A percentile compares a stretch with the other conserved stretches of the same genome.
phyloP scores from a whole-genome alignment of 2,113 vertebrate species.

The Podocnemis expansa region DNA sequence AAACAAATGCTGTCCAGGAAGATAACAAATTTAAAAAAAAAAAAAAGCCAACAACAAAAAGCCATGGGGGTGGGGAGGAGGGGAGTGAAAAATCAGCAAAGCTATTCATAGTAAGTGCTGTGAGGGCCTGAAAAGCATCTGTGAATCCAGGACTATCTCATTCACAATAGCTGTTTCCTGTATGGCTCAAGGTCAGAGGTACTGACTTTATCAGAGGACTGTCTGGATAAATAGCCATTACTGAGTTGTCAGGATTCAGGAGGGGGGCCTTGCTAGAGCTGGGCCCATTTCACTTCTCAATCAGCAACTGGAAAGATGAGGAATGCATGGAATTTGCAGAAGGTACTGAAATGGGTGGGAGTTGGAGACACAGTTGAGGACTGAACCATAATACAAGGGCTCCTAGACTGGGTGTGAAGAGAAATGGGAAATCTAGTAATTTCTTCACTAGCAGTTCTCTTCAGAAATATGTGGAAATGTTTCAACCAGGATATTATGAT shows the following conservation, averaged over 20 bases:
- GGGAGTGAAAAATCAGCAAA: neutral
- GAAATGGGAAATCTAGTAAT: neutral
- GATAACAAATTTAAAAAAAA: neutral
- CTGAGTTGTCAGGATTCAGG: neutral
- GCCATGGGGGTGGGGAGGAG: too few species aligned
- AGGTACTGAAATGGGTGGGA: neutral
- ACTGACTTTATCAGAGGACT: neutral
- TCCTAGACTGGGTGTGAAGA: neutral
- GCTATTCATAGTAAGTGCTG: neutral
- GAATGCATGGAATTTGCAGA: neutral
- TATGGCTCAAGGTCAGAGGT: accelerated
- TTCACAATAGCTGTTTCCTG: neutral
- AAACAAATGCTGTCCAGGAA: neutral
- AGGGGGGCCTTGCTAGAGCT: neutral
- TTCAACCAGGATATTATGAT: neutral
- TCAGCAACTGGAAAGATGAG: neutral
- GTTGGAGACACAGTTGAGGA: neutral
- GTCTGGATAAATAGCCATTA: neutral
- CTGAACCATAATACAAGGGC: neutral
- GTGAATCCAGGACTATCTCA: neutral
- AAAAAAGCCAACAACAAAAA: neutral
- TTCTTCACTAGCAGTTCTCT: neutral
- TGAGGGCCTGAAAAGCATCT: neutral
- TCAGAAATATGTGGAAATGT: neutral
- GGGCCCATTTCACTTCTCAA: neutral